Evolutionary conservation across 2,113 vertebrate genomes (phyloP).

Genomic region (Callorhinus ursinus): DNA sequence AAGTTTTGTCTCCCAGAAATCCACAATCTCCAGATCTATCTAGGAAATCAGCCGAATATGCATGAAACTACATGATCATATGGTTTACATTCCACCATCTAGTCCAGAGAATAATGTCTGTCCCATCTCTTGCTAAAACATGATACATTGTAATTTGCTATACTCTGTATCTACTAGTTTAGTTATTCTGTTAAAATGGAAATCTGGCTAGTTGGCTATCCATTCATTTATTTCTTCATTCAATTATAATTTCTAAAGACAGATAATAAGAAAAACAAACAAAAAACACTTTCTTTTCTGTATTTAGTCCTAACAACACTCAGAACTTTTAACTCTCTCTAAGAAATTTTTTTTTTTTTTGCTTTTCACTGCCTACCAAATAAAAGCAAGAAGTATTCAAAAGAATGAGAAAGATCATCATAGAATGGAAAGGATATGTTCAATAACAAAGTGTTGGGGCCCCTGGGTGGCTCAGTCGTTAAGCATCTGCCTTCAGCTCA

Average conservation of each 20-base stretch:
- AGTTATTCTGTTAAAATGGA: slow-evolving; percentile 38
- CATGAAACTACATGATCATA: neutral
- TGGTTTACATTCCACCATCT: neutral
- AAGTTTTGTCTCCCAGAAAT: slow-evolving; percentile 42
- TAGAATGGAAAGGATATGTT: neutral
- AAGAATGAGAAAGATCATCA: neutral
- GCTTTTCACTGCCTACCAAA: neutral
- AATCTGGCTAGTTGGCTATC: neutral
- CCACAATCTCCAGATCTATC: neutral
- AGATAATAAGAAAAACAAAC: slow-evolving; percentile 14
- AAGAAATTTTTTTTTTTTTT: neutral
- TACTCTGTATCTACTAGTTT: neutral
- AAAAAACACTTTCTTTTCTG: slow-evolving; percentile 45
- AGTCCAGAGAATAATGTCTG: neutral
- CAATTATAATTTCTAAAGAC: neutral
- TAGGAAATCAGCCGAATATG: neutral
- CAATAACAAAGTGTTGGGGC: neutral
- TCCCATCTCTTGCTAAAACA: slow-evolving; percentile 16
- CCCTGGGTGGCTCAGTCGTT: too few relatives aligned
- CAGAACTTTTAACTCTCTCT: neutral
- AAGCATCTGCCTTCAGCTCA: too few relatives aligned
- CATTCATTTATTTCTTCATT: slow-evolving; percentile 7
- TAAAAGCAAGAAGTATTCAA: slow-evolving; percentile 33
- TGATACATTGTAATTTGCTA: neutral
- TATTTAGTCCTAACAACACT: slow-evolving; percentile 43